Percentiles rank a stretch among this genome's conserved stretches.
Evolutionary conservation across 2,888 invertebrate species (phyloP).

Genomic region (Podotricha telesiphe): DNA sequence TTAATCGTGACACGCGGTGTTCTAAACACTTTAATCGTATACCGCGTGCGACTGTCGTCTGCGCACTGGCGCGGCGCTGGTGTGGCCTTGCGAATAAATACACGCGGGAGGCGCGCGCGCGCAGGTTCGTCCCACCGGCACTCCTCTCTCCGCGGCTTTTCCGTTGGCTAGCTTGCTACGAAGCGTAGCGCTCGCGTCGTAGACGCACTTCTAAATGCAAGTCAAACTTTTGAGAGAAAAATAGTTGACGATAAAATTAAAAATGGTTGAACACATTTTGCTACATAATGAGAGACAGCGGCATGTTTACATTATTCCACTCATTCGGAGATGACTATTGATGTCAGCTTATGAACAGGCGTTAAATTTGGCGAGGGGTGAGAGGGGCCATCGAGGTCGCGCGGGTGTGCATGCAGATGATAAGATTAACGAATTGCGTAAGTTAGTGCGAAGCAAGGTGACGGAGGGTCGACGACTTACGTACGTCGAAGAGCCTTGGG

Average conservation of each 20-base stretch:
- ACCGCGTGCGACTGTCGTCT: conserved; percentile 76
- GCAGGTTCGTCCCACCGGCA: conserved; percentile 73
- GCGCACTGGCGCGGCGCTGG: conserved; percentile 78
- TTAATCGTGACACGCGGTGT: conserved; percentile 65
- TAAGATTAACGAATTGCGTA: conserved; percentile 82
- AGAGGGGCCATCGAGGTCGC: conserved; percentile 68
- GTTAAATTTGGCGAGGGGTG: conserved; percentile 72
- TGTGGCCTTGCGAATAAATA: conserved; percentile 84
- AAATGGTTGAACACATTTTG: not conserved
- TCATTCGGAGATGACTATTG: not conserved
- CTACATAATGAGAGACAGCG: not conserved
- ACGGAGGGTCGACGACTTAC: conserved; percentile 79
- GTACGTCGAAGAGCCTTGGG: conserved; percentile 72
- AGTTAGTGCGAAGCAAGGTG: conserved; percentile 78
- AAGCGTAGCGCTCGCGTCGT: conserved; percentile 59
- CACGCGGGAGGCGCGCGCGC: conserved; percentile 68
- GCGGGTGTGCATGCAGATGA: conserved; percentile 77
- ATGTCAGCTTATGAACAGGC: conserved; percentile 48
- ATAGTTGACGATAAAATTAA: conserved; percentile 15
- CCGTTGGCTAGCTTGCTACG: conserved; percentile 64
- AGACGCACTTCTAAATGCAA: conserved; percentile 51
- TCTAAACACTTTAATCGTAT: conserved; percentile 66
- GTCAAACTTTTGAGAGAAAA: conserved; percentile 35
- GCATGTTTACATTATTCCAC: not conserved
- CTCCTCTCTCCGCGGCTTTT: conserved; percentile 73